Evolutionary conservation across 2,797 vertebrate species (phyloP), one percentile per base, ranked within the genome.

Genomic region (Spea hammondii): DNA sequence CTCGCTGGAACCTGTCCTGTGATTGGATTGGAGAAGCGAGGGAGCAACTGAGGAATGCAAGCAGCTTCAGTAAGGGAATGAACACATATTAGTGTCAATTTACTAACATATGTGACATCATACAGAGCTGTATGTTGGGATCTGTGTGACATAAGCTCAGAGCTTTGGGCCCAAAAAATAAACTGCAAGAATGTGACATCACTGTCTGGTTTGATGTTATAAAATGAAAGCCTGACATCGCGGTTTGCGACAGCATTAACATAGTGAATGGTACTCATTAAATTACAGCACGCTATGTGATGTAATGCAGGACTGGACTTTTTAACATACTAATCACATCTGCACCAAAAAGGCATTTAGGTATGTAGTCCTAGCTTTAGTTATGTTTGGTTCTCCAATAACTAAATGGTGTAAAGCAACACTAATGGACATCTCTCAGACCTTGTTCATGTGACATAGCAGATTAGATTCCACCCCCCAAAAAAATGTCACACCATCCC

Each of bases 1-100:
- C 62, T 44, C 69, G n/a, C 14, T 67, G 69, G 78, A 82, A 82
- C 74, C 12, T 32, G 54, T 82, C 64, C 70, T 77, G 65, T 64
- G 79, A 77, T 72, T 73, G 74, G 74, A 67, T 45, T 60, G 76
- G 44, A 17, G 6, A 54, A 53, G 54, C 49, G 57, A 64, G 65
- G 70, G 74, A 82, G 79, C 64, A 67, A 64, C 54, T 5, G 5
- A 12, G 70, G 74, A 77, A 82, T 82, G 64, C 70, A 53, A 73
- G 44, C 74, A 54, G 14, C 44, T 65, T 9, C 46, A 78, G 65
- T 79, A 74, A 79, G 78, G 44, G 72, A 64, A 44, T 74, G 32
- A 48, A 57, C 69, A 69, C 17, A 45, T 17, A 53, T 59, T 69
- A 13, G 66, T 73, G 70, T 55, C 51, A 5, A 13, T 53, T n/a